Percentiles rank a stretch among this genome's conserved stretches.
Conservation (phyloP, 1,140 invertebrate genomes). For the Trachymyrmex cornetzi region DNA sequence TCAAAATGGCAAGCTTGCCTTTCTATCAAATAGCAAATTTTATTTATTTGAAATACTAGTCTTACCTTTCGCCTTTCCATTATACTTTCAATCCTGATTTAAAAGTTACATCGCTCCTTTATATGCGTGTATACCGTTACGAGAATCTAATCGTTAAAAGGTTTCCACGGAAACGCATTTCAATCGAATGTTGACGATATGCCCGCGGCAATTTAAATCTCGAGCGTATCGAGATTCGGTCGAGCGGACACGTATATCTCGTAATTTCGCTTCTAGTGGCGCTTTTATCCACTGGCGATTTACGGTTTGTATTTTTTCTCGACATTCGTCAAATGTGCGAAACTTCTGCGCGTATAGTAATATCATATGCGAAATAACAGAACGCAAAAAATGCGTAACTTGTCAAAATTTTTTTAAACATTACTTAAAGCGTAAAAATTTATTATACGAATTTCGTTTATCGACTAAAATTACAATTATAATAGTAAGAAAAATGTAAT, state of each 20-base stretch:
- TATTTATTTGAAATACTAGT: background rate
- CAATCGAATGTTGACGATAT: slow-evolving; percentile 66
- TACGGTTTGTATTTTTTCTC: slow-evolving; percentile 21
- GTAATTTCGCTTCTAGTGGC: slow-evolving; percentile 31
- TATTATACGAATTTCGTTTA: background rate
- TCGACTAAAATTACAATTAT: background rate
- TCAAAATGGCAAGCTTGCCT: background rate
- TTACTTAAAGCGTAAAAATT: slow-evolving; percentile 5
- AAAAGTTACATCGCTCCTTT: slow-evolving; percentile 25
- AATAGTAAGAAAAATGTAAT: slow-evolving; percentile 19
- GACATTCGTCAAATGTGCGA: slow-evolving; percentile 27
- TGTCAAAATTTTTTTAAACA: background rate
- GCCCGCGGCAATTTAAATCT: slow-evolving; percentile 56
- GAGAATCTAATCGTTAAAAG: slow-evolving; percentile 67
- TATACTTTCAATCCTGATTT: background rate
- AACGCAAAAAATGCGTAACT: background rate
- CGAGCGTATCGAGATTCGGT: slow-evolving; percentile 39
- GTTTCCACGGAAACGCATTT: slow-evolving; percentile 62
- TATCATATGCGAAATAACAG: slow-evolving; percentile 1
- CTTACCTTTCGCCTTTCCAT: background rate
- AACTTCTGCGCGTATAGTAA: background rate
- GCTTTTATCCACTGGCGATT: slow-evolving; percentile 65
- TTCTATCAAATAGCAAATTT: background rate
- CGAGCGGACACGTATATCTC: slow-evolving; percentile 48
- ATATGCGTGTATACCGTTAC: slow-evolving; percentile 25